Percentiles rank a stretch among this genome's conserved stretches.
Conservation (phyloP, 2,888 invertebrate genomes). For the Drosophila pegasa region DNA sequence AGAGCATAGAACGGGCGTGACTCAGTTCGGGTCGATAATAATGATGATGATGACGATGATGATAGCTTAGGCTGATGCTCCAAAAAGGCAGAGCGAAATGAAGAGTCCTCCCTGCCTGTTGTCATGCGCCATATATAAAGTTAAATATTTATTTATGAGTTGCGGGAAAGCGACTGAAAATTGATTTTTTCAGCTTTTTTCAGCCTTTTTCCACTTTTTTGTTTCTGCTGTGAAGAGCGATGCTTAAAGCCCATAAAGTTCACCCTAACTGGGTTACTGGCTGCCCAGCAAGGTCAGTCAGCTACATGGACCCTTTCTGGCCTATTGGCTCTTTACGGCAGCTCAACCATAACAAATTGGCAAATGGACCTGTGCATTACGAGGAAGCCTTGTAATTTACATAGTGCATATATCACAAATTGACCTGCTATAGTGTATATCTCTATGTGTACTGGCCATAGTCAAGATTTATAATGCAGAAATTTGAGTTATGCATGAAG, state of each 20-base stretch:
- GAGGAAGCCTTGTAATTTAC: conserved; percentile 13
- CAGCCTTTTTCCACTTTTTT: conserved; percentile 1
- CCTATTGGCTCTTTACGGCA: conserved; percentile 15
- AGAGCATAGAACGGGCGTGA: conserved; percentile 22
- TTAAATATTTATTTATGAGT: conserved; percentile 44
- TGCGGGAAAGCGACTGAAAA: conserved; percentile 26
- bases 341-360: conserved; percentile 6
- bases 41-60: conserved; percentile 9
- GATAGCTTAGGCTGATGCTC: conserved; percentile 12
- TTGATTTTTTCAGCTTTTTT: conserved; percentile 28
- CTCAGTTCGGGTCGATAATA: conserved; percentile 28
- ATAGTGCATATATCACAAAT: conserved; percentile 4
- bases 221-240: conserved; percentile 10
- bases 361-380: conserved; percentile 7
- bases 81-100: conserved; percentile 10
- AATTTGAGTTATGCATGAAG: neutral
- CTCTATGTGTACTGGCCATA: neutral
- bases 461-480: neutral
- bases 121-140: conserved; percentile 42
- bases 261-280: conserved; percentile 26
- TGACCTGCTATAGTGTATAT: neutral
- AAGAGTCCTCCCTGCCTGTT: conserved; percentile 22
- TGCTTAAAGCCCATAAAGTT: conserved; percentile 17
- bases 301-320: conserved; percentile 11
- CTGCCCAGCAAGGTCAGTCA: conserved; percentile 33